phyloP scores from a whole-genome alignment of 2,113 vertebrate species.

The Cromileptes altivelis region DNA sequence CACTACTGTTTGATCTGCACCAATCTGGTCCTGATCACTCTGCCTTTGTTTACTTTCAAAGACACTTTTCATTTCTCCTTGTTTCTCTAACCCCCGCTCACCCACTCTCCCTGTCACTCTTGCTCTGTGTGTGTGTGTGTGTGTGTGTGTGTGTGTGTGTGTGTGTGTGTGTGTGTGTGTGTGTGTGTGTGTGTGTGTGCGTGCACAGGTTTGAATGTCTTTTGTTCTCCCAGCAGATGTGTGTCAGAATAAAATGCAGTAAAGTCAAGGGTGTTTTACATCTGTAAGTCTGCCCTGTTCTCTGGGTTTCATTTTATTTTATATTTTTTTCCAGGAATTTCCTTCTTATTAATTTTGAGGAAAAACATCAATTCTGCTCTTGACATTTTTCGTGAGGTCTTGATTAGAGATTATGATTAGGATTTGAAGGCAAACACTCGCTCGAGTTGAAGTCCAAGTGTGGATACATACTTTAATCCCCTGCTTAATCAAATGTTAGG shows the following conservation, averaged over 20 bases:
- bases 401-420: conserved; percentile 46
- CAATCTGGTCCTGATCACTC: conserved; percentile 82
- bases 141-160: conserved; percentile 37
- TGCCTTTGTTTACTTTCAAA: conserved; percentile 80
- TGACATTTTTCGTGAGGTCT: conserved; percentile 41
- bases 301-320: background rate
- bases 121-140: conserved; percentile 5
- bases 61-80: conserved; percentile 80
- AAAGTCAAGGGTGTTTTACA: conserved; percentile 48
- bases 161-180: conserved; percentile 1
- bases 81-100: conserved; percentile 67
- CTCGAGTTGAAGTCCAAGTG: conserved; percentile 23
- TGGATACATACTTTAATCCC: conserved; percentile 28
- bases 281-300: conserved; percentile 21
- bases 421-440: conserved; percentile 57
- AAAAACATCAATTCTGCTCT: conserved; percentile 50
- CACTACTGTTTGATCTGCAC: conserved; percentile 81
- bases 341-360: conserved; percentile 43
- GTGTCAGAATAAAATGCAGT: conserved; percentile 51
- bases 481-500: conserved; percentile 20
- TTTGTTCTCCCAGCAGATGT: conserved; percentile 68
- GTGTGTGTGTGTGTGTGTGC: conserved; percentile 13
- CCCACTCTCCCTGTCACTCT: conserved; percentile 66
- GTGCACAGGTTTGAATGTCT: conserved; percentile 55
- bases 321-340: conserved; percentile 13